phyloP scores from a whole-genome alignment of 2,797 vertebrate genomes.

The Argyrosomus regius region DNA sequence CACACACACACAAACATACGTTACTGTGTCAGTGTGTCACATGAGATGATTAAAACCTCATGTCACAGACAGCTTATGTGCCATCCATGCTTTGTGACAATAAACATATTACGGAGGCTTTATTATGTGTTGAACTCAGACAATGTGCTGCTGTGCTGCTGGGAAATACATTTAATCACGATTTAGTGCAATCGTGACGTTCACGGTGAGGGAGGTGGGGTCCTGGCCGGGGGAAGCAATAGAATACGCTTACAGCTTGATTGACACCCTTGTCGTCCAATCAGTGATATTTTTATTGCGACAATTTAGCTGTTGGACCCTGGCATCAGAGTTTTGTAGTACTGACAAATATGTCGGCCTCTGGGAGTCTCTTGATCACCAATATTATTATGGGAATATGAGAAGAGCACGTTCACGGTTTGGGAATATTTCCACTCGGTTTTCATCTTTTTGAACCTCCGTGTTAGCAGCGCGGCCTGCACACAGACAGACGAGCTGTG shows the following conservation, averaged over 20 bases:
- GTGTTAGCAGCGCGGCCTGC: not conserved
- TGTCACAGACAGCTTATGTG: conserved; percentile 52
- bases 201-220: not conserved
- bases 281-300: conserved; percentile 36
- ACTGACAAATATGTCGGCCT: conserved; percentile 66
- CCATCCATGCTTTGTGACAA: conserved; percentile 25
- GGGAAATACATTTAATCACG: conserved; percentile 36
- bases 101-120: conserved; percentile 24
- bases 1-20: conserved; percentile 33
- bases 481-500: not conserved
- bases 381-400: conserved; percentile 10
- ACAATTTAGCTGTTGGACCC: conserved; percentile 36
- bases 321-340: conserved; percentile 56
- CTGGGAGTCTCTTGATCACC: conserved; percentile 27
- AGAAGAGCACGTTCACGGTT: conserved; percentile 3
- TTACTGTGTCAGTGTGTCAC: conserved; percentile 70
- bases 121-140: conserved; percentile 12
- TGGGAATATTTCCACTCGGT: not conserved
- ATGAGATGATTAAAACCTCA: conserved; percentile 64
- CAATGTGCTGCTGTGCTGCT: not conserved
- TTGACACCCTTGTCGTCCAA: conserved; percentile 43
- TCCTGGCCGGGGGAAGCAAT: not conserved
- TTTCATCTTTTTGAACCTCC: not conserved
- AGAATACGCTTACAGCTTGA: conserved; percentile 29
- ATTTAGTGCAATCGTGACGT: conserved; percentile 48